phyloP scores from a whole-genome alignment of 2,888 invertebrate genomes.

The Aspidapion aeneum region DNA sequence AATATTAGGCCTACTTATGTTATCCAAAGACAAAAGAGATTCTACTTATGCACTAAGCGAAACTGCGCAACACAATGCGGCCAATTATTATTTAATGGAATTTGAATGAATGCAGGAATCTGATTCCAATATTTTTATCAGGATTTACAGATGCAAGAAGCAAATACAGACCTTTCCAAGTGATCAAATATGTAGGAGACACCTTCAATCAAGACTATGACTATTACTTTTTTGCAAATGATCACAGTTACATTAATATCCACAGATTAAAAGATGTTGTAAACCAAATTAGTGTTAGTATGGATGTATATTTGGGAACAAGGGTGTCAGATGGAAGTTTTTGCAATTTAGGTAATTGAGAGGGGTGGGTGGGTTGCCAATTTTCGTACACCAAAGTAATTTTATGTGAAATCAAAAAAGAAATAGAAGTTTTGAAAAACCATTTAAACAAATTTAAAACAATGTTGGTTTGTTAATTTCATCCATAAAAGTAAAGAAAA shows the following conservation, averaged over 20 bases:
- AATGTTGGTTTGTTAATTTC: neutral
- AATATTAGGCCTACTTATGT: too few species aligned
- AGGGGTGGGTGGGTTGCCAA: too few species aligned
- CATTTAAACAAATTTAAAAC: neutral
- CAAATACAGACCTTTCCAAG: slow-evolving; percentile 79
- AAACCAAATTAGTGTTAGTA: slow-evolving; percentile 75
- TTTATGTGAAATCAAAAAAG: neutral
- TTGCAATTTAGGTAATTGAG: slow-evolving; percentile 64
- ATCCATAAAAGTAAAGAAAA: neutral
- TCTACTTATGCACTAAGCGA: too few species aligned
- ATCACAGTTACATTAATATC: slow-evolving; percentile 81
- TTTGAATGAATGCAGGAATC: too few species aligned
- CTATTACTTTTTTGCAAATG: slow-evolving; percentile 86
- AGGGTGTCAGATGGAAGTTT: slow-evolving; percentile 59
- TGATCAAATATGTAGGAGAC: slow-evolving; percentile 85
- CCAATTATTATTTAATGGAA: too few species aligned
- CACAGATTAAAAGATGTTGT: slow-evolving; percentile 69
- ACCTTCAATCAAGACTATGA: slow-evolving; percentile 88
- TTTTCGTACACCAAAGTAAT: slow-evolving; percentile 9
- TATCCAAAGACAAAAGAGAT: too few species aligned
- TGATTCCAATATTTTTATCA: too few species aligned
- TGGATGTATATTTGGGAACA: slow-evolving; percentile 81
- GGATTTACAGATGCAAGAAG: slow-evolving; percentile 79
- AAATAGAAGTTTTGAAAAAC: neutral
- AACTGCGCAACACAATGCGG: too few species aligned